Percentiles rank a stretch among this genome's conserved stretches.
phyloP scores from a whole-genome alignment of 2,113 vertebrate species.

The Myrmecobius fasciatus region DNA sequence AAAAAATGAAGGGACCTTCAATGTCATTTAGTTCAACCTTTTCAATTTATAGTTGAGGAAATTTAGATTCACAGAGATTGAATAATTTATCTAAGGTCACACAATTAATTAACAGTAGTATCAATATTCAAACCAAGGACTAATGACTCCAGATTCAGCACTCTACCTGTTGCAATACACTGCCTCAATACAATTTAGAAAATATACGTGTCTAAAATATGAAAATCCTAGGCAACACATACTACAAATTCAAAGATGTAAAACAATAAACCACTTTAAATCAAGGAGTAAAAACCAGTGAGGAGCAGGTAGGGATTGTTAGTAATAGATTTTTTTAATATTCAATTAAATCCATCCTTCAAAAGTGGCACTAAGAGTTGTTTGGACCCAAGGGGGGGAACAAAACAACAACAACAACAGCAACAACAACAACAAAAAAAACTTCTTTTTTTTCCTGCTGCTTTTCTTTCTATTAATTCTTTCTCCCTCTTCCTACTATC shows the following conservation, averaged over 20 bases:
- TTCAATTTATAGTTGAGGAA: not conserved
- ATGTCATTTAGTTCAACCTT: not conserved
- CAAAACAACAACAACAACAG: too few species aligned
- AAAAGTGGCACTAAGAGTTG: not conserved
- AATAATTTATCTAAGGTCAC: not conserved
- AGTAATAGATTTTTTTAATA: not conserved
- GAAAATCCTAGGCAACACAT: not conserved
- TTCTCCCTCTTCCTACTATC: not conserved
- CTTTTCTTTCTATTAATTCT: not conserved
- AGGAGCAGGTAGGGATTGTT: not conserved
- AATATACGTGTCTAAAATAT: not conserved
- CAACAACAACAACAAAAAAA: too few species aligned
- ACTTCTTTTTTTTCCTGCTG: not conserved
- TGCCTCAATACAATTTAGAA: not conserved
- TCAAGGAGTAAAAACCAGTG: not conserved
- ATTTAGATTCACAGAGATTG: not conserved
- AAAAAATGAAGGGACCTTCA: not conserved
- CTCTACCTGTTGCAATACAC: not conserved
- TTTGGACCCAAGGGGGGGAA: not conserved
- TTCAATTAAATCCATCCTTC: not conserved
- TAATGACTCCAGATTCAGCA: not conserved
- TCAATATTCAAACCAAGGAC: not conserved
- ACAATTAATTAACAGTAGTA: not conserved
- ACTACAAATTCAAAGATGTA: not conserved
- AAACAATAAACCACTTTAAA: not conserved